Evolutionary conservation across 2,888 invertebrate species (phyloP), one percentile per base, ranked within the genome.

Genomic region (Apamea monoglypha): DNA sequence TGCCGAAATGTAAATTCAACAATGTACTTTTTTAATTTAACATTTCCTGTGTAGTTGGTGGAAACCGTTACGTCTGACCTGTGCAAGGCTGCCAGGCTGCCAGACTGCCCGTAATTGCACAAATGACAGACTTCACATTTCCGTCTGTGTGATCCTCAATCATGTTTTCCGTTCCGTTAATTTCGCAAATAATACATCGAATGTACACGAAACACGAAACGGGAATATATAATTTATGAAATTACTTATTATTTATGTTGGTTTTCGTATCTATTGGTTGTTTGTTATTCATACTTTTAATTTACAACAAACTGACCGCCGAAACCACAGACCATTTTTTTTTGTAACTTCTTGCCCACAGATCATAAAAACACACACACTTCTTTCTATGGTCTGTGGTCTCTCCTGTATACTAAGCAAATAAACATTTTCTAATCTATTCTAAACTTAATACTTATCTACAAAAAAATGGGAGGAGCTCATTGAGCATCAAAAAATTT

Each of bases 91-190:
- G 76, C 68, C 67, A 72, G 25, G 2, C 56, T 44, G 18, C 74
- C 73, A 44, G 29, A 1, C 56, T 44, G 18, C 74, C 73, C 32
- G 76, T 90, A 88, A 88, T 89, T 89, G 75, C 80, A 80, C 80
- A 90, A 89, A 90, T 89, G 90, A 89, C 88, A 87, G 90, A 87
- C 78, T 81, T 76, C 73, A 85, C 86, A 83, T 88, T 88, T 88
- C 89, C 90, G 85, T 67, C 82, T 56, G 72, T 86, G 80, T 75
- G 81, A 84, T 81, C 79, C 83, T 80, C 78, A 72, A 84, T 87
- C 88, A 83, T 86, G 68, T 74, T 70, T 81, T 77, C 77, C 64
- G 87, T 86, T 83, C 83, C 64, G 86, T 88, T 87, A 81, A 86
- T 87, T 88, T 83, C n/a, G 74, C 84, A 88, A 88, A 89, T 88